phyloP scores from a whole-genome alignment of 2,797 vertebrate species.

The Hydrophis major region DNA sequence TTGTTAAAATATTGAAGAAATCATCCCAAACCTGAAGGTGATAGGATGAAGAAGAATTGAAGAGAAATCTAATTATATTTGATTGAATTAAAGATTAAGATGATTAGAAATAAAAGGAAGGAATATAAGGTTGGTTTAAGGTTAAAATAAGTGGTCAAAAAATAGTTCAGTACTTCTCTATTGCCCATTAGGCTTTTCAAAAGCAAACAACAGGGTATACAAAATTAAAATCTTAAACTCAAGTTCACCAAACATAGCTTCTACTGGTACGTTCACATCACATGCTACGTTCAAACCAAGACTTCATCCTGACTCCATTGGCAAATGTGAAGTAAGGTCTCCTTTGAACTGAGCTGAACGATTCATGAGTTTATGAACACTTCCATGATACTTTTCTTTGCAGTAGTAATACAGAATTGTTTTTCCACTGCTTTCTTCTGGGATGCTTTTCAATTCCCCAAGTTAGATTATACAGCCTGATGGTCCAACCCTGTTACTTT shows the following conservation, averaged over 20 bases:
- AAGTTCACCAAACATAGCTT: background rate
- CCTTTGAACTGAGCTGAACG: background rate
- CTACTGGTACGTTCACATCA: background rate
- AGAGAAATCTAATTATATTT: background rate
- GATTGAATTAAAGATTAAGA: background rate
- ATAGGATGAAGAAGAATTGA: background rate
- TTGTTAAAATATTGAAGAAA: background rate
- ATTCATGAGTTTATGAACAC: background rate
- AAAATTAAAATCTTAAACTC: background rate
- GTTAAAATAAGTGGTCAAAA: background rate
- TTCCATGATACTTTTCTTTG: background rate
- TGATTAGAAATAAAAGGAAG: background rate
- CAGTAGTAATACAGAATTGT: background rate
- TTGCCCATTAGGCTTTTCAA: background rate
- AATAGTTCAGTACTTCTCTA: background rate
- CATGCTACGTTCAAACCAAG: background rate
- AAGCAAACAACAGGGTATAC: background rate
- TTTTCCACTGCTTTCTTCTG: background rate
- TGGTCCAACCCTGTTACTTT: background rate
- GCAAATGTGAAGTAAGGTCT: background rate
- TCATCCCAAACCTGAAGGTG: background rate
- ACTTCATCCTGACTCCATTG: background rate
- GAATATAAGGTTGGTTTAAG: background rate
- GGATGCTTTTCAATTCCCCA: background rate
- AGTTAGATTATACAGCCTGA: background rate